Conservation (phyloP, 2,113 vertebrate species). For the Balaenoptera acutorostrata region DNA sequence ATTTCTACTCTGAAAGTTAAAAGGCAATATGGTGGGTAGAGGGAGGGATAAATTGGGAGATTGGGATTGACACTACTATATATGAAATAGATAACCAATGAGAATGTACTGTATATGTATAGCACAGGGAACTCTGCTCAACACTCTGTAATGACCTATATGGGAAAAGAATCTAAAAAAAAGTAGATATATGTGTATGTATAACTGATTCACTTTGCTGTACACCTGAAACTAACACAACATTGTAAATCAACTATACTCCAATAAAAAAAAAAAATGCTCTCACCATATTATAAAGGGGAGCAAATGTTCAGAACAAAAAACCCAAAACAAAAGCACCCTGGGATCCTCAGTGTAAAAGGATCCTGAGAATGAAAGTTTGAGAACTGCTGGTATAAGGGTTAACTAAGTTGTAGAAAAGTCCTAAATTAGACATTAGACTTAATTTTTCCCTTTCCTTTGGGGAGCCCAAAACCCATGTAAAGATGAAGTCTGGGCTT, state of each 20-base stretch:
- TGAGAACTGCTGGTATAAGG: background rate
- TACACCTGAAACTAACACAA: background rate
- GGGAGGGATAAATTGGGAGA: background rate
- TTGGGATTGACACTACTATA: background rate
- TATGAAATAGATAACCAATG: background rate
- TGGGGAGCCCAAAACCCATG: background rate
- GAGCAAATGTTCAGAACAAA: background rate
- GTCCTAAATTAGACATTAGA: background rate
- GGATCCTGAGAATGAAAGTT: background rate
- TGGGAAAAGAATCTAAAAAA: background rate
- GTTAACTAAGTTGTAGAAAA: background rate
- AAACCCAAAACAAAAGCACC: background rate
- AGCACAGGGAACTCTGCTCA: background rate
- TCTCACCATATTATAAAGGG: background rate
- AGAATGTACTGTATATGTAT: background rate
- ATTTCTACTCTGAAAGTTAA: background rate
- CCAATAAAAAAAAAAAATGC: background rate
- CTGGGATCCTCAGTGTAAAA: background rate
- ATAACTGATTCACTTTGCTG: background rate
- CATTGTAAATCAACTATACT: background rate
- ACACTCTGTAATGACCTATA: background rate
- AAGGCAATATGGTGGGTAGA: background rate
- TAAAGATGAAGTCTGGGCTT: background rate
- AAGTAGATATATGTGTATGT: background rate
- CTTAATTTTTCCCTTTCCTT: background rate